phyloP scores from a whole-genome alignment of 2,113 vertebrate species.

The Pachypanchax playfairii region DNA sequence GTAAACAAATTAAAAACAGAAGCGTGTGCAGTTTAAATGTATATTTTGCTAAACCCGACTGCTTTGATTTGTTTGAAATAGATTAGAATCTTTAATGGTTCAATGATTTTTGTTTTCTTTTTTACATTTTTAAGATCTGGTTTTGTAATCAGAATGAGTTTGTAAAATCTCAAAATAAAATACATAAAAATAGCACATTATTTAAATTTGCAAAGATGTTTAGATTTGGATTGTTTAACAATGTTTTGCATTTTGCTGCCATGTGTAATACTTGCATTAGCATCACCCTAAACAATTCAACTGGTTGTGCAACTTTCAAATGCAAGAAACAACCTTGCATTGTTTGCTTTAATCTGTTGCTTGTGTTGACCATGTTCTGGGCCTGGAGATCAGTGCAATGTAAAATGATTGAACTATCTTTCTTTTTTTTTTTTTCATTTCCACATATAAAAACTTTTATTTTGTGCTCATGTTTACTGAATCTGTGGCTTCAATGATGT shows the following conservation, averaged over 20 bases:
- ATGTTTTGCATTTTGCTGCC: neutral
- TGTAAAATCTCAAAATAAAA: no score
- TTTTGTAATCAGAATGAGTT: no score
- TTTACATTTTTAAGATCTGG: no score
- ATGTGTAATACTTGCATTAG: slow-evolving; percentile 67
- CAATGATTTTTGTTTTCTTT: no score
- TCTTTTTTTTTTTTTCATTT: slow-evolving; percentile 16
- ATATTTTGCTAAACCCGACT: no score
- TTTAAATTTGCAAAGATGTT: no score
- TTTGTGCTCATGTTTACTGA: neutral
- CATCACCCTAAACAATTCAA: slow-evolving; percentile 41
- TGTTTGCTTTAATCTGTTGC: slow-evolving; percentile 37
- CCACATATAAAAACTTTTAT: neutral
- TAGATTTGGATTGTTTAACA: neutral
- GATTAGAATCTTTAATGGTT: no score
- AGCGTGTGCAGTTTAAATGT: no score
- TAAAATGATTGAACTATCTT: slow-evolving; percentile 11
- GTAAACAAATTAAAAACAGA: neutral
- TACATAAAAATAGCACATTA: no score
- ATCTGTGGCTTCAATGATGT: neutral
- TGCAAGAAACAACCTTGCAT: slow-evolving; percentile 62
- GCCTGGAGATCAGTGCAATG: slow-evolving; percentile 38
- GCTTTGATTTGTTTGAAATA: no score
- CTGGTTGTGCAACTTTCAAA: slow-evolving; percentile 40
- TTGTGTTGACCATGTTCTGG: slow-evolving; percentile 45